A percentile compares a stretch with the other conserved stretches of the same genome.
Evolutionary conservation across 2,888 invertebrate genomes (phyloP).

Genomic region (Reticulitermes lucifugus): DNA sequence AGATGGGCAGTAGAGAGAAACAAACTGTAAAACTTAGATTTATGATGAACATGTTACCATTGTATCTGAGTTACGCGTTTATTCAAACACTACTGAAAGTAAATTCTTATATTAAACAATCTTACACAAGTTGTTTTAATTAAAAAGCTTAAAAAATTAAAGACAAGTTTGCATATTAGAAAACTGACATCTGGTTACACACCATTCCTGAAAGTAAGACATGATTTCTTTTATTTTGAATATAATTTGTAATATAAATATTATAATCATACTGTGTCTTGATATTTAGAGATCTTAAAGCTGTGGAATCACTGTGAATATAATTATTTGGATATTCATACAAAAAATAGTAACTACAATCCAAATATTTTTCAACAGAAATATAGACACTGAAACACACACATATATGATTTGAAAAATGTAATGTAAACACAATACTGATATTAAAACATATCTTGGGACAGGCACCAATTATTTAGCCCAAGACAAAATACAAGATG

Average conservation of each 20-base stretch:
- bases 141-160: too few species aligned
- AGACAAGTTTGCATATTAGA: too few species aligned
- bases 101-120: too few species aligned
- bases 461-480: conserved; percentile 27
- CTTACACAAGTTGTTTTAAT: too few species aligned
- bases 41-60: too few species aligned
- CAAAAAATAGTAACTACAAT: not conserved
- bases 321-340: not conserved
- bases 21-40: too few species aligned
- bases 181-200: too few species aligned
- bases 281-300: not conserved
- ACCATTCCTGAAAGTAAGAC: too few species aligned
- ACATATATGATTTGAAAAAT: conserved; percentile 17
- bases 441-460: not conserved
- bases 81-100: too few species aligned
- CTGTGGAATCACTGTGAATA: not conserved
- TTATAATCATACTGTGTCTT: not conserved
- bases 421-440: conserved; percentile 29
- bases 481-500: not conserved
- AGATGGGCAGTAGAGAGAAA: too few species aligned
- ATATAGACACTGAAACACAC: conserved; percentile 36
- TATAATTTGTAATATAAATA: not conserved
- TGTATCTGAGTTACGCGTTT: too few species aligned
- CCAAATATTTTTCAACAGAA: not conserved
- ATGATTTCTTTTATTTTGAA: too few species aligned